Percentiles rank a stretch among this genome's conserved stretches.
These are phyloP conservation scores for Rissa tridactyla DNA, from an alignment of 2,113 vertebrate genomes.

Conservation along the genomic window DNA sequence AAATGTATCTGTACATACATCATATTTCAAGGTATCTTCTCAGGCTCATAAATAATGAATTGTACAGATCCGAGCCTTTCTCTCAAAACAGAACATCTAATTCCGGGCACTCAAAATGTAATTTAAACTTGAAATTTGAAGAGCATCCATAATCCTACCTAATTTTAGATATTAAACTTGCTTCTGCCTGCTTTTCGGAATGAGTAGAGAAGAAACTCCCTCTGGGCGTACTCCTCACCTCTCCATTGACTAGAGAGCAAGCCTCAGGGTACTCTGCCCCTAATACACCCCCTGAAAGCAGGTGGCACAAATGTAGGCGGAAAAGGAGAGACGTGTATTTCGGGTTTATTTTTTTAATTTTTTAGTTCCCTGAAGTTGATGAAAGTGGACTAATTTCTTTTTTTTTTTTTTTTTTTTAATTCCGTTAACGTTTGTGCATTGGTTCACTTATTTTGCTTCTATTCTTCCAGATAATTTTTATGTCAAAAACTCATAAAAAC, in stretches of 20 bases:
- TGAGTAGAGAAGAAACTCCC: not conserved
- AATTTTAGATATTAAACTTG: not conserved
- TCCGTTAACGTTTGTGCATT: not conserved
- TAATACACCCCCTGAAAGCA: not conserved
- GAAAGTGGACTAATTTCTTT: not conserved
- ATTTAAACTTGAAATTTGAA: not conserved
- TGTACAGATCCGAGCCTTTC: not conserved
- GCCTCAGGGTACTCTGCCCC: not conserved
- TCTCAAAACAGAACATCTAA: not conserved
- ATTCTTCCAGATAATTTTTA: not conserved
- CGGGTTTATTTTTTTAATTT: too few species aligned
- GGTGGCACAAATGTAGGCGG: not conserved
- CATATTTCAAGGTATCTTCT: not conserved
- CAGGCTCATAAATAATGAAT: not conserved
- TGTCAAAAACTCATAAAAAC: not conserved
- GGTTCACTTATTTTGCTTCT: not conserved
- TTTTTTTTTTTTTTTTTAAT: not conserved
- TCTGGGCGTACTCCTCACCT: not conserved
- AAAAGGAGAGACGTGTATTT: not conserved
- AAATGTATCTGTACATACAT: not conserved
- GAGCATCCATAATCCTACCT: not conserved
- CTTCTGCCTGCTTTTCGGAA: not conserved
- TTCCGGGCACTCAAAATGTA: not conserved
- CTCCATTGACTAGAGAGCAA: not conserved
- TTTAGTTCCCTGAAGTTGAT: not conserved